A percentile compares a stretch with the other conserved stretches of the same genome.
These are phyloP conservation scores for Perizoma affinitatum DNA, from an alignment of 2,888 invertebrate species.

Conservation along the genomic window DNA sequence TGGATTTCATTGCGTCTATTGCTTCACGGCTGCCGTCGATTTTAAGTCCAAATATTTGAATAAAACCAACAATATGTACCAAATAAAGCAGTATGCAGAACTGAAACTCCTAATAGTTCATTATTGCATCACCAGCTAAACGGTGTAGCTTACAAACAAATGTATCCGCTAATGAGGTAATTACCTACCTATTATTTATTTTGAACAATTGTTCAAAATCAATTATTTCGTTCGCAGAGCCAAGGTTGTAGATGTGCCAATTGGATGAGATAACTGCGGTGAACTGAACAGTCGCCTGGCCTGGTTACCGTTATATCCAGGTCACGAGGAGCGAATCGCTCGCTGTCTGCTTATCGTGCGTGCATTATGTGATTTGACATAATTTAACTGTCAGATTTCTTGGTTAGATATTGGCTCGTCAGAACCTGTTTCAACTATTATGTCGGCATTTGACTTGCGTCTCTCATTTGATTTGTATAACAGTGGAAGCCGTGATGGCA, in stretches of 20 bases:
- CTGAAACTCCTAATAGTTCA: conserved; percentile 17
- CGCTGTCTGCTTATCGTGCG: conserved; percentile 43
- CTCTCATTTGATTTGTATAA: too few species aligned
- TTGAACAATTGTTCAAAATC: conserved; percentile 11
- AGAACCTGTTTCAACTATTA: conserved; percentile 29
- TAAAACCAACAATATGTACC: conserved; percentile 10
- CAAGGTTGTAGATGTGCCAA: conserved; percentile 40
- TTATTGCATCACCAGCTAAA: neutral
- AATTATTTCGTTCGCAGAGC: conserved; percentile 11
- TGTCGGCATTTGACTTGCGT: conserved; percentile 1
- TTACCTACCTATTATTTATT: too few species aligned
- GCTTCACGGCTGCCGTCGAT: neutral
- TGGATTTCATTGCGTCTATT: neutral
- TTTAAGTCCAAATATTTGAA: conserved; percentile 8
- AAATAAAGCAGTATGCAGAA: conserved; percentile 4
- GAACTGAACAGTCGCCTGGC: conserved; percentile 40
- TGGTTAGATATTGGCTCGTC: conserved; percentile 39
- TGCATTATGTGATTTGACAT: conserved; percentile 57
- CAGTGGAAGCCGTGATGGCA: too few species aligned
- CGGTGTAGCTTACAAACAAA: conserved; percentile 7
- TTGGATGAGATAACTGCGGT: conserved; percentile 53
- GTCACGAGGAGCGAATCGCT: conserved; percentile 56
- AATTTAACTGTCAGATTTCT: conserved; percentile 50
- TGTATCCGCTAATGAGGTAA: conserved; percentile 19
- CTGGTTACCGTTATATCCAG: conserved; percentile 59